Conservation (phyloP, 2,888 invertebrate genomes). For the Anaspis maculata region DNA sequence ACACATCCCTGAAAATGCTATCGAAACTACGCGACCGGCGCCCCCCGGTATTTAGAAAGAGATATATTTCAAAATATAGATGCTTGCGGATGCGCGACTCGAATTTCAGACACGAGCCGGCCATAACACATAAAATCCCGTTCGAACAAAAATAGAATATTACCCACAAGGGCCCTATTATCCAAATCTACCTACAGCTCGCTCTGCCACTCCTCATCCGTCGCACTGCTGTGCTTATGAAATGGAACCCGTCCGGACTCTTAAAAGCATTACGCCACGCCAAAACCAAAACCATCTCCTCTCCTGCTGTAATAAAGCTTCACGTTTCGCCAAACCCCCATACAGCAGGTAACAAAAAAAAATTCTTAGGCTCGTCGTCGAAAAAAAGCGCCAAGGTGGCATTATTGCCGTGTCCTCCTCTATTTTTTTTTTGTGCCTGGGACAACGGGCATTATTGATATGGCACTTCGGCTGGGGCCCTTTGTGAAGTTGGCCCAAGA, state of each 20-base stretch:
- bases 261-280: slow-evolving; percentile 4
- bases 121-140: slow-evolving; percentile 31
- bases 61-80: too few relatives aligned
- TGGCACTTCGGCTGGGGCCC: slow-evolving; percentile 3
- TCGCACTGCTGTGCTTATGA: slow-evolving; percentile 12
- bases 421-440: too few relatives aligned
- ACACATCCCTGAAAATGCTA: too few relatives aligned
- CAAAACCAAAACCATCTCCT: background rate
- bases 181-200: slow-evolving; percentile 33
- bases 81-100: background rate
- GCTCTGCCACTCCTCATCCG: slow-evolving; percentile 17
- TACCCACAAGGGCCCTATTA: slow-evolving; percentile 34
- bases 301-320: too few relatives aligned
- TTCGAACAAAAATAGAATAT: slow-evolving; percentile 36
- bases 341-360: too few relatives aligned
- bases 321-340: too few relatives aligned
- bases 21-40: too few relatives aligned
- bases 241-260: slow-evolving; percentile 8
- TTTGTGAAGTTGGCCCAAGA: slow-evolving; percentile 7
- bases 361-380: too few relatives aligned
- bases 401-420: too few relatives aligned
- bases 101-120: slow-evolving; percentile 24
- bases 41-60: too few relatives aligned
- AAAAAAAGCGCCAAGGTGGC: too few relatives aligned
- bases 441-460: too few relatives aligned